Base-by-base conservation (phyloP, 1,140 invertebrate genomes). In the Stegodyphus dumicola region DNA sequence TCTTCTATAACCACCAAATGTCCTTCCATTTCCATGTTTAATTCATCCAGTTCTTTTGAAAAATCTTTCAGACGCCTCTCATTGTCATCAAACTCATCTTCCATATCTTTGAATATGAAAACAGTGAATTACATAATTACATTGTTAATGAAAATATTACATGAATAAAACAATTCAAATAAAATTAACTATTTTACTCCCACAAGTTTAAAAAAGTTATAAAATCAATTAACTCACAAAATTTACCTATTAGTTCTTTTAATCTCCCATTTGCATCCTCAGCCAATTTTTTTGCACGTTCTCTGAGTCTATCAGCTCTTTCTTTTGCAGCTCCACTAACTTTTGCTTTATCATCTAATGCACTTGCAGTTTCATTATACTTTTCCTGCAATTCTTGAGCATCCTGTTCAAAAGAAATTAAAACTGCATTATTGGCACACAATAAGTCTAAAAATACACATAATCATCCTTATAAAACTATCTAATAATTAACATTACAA, bases 191-290 rank as follows among this genome's bases (percentile, higher is more conserved):
- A 33, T 33, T 33, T 33, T 3, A 33, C 33, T 1, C 33, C 33
- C 33, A 33, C 33, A 33, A 33, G 33, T 33, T 33, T 33, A 33
- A 33, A 33, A n/a, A 33, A 33, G 33, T 33, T 33, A 3, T 33
- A 1, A 33, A 33, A 33, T 33, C 33, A 33, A 33, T 33, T 33
- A 33, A 33, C 3, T 53, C 48, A 10, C 81, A 69, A 17, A 64
- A 84, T 60, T 87, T 92, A 90, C 94, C 93, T 89, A 93, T 92
- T 15, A 97, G 90, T 86, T 95, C 93, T 87, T 94, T 94, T 10
- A 95, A 91, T 89, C 96, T 95, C 11, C 91, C 93, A 87, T 93
- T 93, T 0, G 95, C 95, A 86, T 94, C 94, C 79, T 94, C 93
- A 0, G 95, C 95, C 1, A 97, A 90, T 87, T 94, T 93, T 70